Percentiles rank a stretch among this genome's conserved stretches.
phyloP scores from a whole-genome alignment of 2,797 vertebrate species.

The Hippopotamyrus pictus region DNA sequence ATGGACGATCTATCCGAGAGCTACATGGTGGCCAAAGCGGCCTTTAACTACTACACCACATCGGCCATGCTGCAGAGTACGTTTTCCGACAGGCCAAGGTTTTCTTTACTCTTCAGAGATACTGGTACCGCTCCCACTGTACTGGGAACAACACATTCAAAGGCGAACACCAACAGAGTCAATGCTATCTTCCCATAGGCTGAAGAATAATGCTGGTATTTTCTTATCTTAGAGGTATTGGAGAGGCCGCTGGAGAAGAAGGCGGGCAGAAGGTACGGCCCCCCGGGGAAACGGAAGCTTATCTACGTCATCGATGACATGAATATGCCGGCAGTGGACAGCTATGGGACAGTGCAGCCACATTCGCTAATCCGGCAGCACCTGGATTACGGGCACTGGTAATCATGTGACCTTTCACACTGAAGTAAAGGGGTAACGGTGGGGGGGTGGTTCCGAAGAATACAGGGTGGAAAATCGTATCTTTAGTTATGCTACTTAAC shows the following conservation, averaged over 20 bases:
- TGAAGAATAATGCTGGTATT: background rate
- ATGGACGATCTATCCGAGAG: constrained; percentile 62
- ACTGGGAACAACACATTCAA: background rate
- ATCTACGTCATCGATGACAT: constrained; percentile 72
- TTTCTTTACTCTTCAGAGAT: constrained; percentile 22
- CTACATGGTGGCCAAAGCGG: constrained; percentile 58
- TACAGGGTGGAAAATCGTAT: background rate
- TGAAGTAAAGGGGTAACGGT: background rate
- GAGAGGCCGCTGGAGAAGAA: constrained; percentile 73
- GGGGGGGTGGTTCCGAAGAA: background rate
- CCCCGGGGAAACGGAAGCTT: constrained; percentile 65
- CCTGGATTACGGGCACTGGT: constrained; percentile 66
- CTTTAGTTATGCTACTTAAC: background rate
- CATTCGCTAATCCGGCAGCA: constrained; percentile 63
- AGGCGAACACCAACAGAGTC: background rate
- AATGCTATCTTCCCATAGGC: background rate
- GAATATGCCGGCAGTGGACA: constrained; percentile 67
- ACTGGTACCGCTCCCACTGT: constrained; percentile 2
- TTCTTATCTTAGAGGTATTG: constrained; percentile 57
- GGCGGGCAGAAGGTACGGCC: constrained; percentile 60
- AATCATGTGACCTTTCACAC: constrained; percentile 30
- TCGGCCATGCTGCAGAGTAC: constrained; percentile 70
- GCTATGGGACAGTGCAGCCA: constrained; percentile 61
- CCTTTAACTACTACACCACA: constrained; percentile 69
- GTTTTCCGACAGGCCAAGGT: constrained; percentile 20